Conservation (phyloP, 2,113 vertebrate genomes). For the Callopanchax toddi region DNA sequence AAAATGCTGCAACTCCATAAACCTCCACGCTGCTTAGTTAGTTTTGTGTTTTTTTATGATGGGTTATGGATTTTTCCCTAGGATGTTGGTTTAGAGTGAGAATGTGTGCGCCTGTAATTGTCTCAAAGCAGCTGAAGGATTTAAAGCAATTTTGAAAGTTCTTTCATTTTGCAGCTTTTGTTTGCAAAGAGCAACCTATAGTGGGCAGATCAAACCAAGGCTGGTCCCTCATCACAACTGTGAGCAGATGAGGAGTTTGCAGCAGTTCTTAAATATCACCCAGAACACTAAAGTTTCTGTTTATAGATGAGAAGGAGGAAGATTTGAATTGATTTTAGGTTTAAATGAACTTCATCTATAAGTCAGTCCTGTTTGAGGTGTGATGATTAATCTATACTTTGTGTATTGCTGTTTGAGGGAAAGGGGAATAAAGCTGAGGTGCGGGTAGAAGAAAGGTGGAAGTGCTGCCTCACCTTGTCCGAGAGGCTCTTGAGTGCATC, state of each 20-base stretch:
- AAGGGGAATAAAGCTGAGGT: conserved; percentile 17
- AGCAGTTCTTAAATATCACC: not conserved
- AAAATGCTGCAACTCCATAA: conserved; percentile 68
- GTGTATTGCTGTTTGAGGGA: conserved; percentile 11
- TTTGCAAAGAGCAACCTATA: conserved; percentile 1
- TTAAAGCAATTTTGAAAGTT: conserved; percentile 21
- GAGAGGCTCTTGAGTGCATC: conserved; percentile 93
- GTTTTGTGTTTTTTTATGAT: conserved; percentile 62
- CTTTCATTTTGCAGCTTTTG: conserved; percentile 14
- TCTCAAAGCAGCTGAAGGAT: conserved; percentile 25
- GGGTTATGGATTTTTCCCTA: conserved; percentile 48
- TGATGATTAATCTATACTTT: conserved; percentile 8
- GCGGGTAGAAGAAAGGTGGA: not conserved
- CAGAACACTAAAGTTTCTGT: not conserved
- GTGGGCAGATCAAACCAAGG: not conserved
- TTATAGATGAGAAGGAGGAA: conserved; percentile 4
- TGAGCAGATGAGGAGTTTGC: not conserved
- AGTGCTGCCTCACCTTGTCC: conserved; percentile 87
- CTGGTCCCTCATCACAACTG: conserved; percentile 17
- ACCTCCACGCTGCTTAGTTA: conserved; percentile 59
- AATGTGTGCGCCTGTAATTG: conserved; percentile 6
- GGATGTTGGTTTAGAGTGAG: conserved; percentile 25
- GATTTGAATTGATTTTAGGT: conserved; percentile 5
- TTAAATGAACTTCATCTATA: conserved; percentile 10
- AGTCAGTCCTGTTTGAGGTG: conserved; percentile 5